phyloP scores from a whole-genome alignment of 1,140 invertebrate species.

The Ctenoplectra terminalis region DNA sequence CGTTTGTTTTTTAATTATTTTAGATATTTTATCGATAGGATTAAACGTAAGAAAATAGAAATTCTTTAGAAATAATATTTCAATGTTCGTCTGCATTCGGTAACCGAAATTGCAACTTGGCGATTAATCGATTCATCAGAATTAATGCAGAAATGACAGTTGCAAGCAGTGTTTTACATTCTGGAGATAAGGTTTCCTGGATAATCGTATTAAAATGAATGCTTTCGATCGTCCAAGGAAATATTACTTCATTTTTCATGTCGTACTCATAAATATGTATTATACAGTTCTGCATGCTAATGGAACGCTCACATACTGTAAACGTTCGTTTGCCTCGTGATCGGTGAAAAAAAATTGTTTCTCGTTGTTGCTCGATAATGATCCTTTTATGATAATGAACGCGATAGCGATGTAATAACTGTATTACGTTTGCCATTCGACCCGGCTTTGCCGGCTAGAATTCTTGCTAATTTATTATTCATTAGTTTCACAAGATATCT shows the following conservation, averaged over 20 bases:
- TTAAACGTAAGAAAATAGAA: no score
- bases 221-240: not conserved
- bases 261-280: slow-evolving; percentile 40
- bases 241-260: slow-evolving; percentile 35
- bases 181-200: not conserved
- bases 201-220: slow-evolving; percentile 32
- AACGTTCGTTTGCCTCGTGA: not conserved
- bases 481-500: slow-evolving; percentile 8
- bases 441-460: not conserved
- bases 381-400: slow-evolving; percentile 43
- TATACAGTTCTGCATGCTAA: slow-evolving; percentile 14
- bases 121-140: not conserved
- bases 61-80: no score
- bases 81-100: no score
- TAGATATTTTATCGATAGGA: no score
- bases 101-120: no score
- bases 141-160: not conserved
- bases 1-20: no score
- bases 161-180: not conserved
- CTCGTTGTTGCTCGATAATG: slow-evolving; percentile 33
- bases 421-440: slow-evolving; percentile 5
- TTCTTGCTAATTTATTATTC: slow-evolving; percentile 40
- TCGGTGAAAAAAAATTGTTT: slow-evolving; percentile 27
- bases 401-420: slow-evolving; percentile 11
- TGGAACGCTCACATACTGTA: not conserved